A percentile compares a stretch with the other conserved stretches of the same genome.
Conservation (phyloP, 1,140 invertebrate genomes). For the Cherax destructor region DNA sequence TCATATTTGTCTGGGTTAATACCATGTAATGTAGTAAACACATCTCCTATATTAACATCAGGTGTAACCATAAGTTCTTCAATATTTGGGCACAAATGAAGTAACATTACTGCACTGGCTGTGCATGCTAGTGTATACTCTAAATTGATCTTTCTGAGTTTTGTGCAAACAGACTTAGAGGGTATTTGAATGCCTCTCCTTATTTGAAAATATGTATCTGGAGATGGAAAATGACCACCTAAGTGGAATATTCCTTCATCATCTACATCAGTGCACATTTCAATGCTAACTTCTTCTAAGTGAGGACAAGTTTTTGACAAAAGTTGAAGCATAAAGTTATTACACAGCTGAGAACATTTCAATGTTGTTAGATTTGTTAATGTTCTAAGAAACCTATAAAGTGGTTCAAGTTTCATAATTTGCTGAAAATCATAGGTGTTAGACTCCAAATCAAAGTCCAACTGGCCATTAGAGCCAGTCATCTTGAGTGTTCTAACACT, state of each 20-base stretch:
- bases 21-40: conserved; percentile 63
- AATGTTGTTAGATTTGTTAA: conserved; percentile 48
- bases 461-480: conserved; percentile 16
- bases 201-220: conserved; percentile 40
- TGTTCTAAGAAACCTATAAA: conserved; percentile 55
- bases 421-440: conserved; percentile 9
- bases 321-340: conserved; percentile 56
- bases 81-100: conserved; percentile 57
- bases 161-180: conserved; percentile 47
- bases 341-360: conserved; percentile 59
- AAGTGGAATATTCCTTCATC: conserved; percentile 55
- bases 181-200: conserved; percentile 40
- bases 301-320: conserved; percentile 54
- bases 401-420: conserved; percentile 12
- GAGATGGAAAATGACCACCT: conserved; percentile 37
- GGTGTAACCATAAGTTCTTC: conserved; percentile 63
- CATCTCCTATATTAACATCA: conserved; percentile 62
- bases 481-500: conserved; percentile 52
- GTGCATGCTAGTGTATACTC: conserved; percentile 55
- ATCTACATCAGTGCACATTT: conserved; percentile 57
- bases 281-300: conserved; percentile 51
- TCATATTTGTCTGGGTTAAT: conserved; percentile 54
- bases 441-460: conserved; percentile 18
- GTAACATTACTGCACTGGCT: conserved; percentile 44
- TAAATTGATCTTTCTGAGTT: conserved; percentile 54